Percentiles rank a stretch among this genome's conserved stretches.
These are phyloP conservation scores for Tetragnatha versicolor DNA, from an alignment of 1,140 invertebrate genomes.

Conservation along the genomic window DNA sequence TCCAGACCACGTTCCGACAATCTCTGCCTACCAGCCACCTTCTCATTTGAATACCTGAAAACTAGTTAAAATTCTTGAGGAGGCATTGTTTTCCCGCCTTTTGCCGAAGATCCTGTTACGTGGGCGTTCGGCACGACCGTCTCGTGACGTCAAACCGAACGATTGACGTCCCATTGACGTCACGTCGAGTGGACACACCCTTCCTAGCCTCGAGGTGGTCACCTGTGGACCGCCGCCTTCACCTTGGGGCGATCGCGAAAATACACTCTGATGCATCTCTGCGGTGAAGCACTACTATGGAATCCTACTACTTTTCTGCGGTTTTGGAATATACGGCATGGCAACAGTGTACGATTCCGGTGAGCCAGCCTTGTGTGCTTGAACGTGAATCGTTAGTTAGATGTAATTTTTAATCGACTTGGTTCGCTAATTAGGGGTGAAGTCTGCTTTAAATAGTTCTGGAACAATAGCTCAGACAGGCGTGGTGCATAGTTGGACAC, in stretches of 20 bases:
- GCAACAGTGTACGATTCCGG: too few species aligned
- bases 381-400: too few species aligned
- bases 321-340: constrained; percentile 1
- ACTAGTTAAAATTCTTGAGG: constrained; percentile 30
- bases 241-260: constrained; percentile 25
- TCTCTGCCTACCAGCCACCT: too few species aligned
- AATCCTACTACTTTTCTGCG: constrained; percentile 36
- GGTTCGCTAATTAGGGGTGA: too few species aligned
- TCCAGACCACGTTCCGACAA: too few species aligned
- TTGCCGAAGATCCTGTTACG: constrained; percentile 48
- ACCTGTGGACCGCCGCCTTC: constrained; percentile 14
- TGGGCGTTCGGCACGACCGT: constrained; percentile 22
- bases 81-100: constrained; percentile 38
- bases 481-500: too few species aligned
- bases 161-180: constrained; percentile 52
- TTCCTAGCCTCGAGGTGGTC: constrained; percentile 39
- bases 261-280: neutral
- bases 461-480: too few species aligned
- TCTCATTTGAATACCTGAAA: constrained; percentile 33
- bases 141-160: constrained; percentile 30
- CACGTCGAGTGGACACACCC: constrained; percentile 22
- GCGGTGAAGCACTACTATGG: constrained; percentile 24
- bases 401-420: too few species aligned
- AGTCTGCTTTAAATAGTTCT: too few species aligned
- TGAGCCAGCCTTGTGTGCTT: too few species aligned